These are phyloP conservation scores for Drosophila watanabei DNA, from an alignment of 1,140 invertebrate genomes.

Conservation along the genomic window DNA sequence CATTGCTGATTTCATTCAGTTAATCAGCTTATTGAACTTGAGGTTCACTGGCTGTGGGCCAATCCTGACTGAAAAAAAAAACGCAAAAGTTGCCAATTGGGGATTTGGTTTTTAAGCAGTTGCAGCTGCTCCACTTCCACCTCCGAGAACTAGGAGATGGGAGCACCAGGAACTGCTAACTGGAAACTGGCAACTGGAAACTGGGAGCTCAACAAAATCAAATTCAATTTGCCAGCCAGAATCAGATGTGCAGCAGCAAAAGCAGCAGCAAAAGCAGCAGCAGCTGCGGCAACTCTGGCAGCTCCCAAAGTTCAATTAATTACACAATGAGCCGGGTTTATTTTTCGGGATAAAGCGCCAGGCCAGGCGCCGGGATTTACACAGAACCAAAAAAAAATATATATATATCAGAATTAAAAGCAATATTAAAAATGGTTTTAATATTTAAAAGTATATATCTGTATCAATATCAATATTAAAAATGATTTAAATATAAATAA, in stretches of 20 bases:
- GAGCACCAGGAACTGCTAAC: background rate
- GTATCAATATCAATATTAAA: too few species aligned
- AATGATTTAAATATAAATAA: too few species aligned
- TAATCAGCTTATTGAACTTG: slow-evolving; percentile 81
- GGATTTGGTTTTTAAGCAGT: slow-evolving; percentile 55
- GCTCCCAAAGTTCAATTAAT: slow-evolving; percentile 60
- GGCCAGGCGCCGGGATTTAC: background rate
- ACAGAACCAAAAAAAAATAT: slow-evolving; percentile 10
- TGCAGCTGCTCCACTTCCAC: slow-evolving; percentile 54
- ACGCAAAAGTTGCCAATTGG: slow-evolving; percentile 58
- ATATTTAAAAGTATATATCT: too few species aligned
- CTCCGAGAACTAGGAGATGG: background rate
- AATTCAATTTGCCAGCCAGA: slow-evolving; percentile 54
- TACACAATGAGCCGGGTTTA: slow-evolving; percentile 58
- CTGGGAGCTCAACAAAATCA: slow-evolving; percentile 57
- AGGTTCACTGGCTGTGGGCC: slow-evolving; percentile 40
- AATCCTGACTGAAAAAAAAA: slow-evolving; percentile 19
- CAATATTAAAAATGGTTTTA: accelerated
- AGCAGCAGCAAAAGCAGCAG: slow-evolving; percentile 23
- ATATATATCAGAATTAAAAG: too few species aligned
- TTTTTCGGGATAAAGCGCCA: slow-evolving; percentile 7
- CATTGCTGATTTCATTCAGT: slow-evolving; percentile 74
- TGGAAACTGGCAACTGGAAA: slow-evolving; percentile 11
- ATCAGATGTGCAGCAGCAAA: slow-evolving; percentile 11
- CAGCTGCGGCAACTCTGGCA: slow-evolving; percentile 45